Conservation (phyloP, 2,113 vertebrate species). For the Centropus unirufus region DNA sequence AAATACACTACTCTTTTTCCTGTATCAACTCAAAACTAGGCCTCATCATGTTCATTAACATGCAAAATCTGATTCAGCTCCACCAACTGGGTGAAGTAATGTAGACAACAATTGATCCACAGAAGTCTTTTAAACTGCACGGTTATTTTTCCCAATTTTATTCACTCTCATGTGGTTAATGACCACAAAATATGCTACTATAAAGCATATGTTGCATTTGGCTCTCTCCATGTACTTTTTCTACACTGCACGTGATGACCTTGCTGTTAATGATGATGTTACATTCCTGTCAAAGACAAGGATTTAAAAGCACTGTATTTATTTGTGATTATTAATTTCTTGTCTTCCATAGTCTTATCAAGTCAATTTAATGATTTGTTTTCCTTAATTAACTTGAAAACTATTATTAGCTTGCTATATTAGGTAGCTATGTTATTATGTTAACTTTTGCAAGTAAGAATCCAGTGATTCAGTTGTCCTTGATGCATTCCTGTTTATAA, state of each 20-base stretch:
- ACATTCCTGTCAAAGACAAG: neutral
- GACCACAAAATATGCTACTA: neutral
- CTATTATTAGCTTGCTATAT: neutral
- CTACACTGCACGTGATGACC: neutral
- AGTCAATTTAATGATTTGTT: neutral
- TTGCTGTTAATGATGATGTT: neutral
- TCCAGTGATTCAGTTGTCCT: neutral
- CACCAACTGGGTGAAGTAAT: neutral
- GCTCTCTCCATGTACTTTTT: neutral
- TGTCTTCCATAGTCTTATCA: neutral
- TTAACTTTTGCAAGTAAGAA: neutral
- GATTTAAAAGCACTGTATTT: neutral
- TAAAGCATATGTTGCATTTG: neutral
- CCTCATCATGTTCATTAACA: neutral
- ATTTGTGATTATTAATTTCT: neutral
- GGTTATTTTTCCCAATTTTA: neutral
- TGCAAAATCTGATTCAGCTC: neutral
- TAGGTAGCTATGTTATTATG: neutral
- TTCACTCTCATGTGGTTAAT: neutral
- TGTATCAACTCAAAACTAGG: neutral
- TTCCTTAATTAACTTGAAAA: neutral
- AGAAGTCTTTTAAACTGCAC: neutral
- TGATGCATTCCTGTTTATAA: neutral
- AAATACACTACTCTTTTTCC: neutral
- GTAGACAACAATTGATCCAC: neutral